Base-by-base conservation (phyloP, 2,113 vertebrate species). In the Lota lota region DNA sequence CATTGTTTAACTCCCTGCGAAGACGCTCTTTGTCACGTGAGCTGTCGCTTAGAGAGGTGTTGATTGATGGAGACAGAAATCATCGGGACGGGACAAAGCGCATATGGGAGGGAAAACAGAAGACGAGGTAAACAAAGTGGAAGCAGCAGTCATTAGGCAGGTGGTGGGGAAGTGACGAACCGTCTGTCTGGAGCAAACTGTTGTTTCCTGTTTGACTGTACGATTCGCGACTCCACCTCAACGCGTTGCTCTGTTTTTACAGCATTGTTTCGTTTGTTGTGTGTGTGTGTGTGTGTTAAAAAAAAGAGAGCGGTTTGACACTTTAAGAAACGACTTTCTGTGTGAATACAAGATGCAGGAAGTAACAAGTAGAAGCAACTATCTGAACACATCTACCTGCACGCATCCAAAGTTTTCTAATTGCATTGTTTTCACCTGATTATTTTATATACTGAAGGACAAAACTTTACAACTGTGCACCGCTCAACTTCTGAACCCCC, bases 41-140 rank as follows among this genome's bases (percentile, higher is more conserved):
- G 51, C 15, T 24, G 58, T 63, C 21, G 58, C 21, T 57, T 4
- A 22, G 21, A 22, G n/a, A 66, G 69, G 61, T 76, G 75, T 62
- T 74, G 60, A 78, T 78, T 78, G 68, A 76, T 61, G 71, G 16
- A 56, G 66, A 12, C 18, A 18, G 66, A 67, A 69, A 69, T 63
- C 51, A 50, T 1, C 12, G 12, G 28, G 28, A 64, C 21, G 36
- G 60, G 57, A 63, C 53, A 73, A 72, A 12, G 10, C 22, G 33
- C 51, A n/a, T 3, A 33, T 16, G 61, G 53, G 20, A 16, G 54
- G 20, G 64, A 57, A 17, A 22, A 57, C 14, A 33, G 15, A 36
- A 10, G 11, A 50, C 51, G 54, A 22, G 36, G 67, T 2, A 18
- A 71, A 24, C 22, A 68, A 40, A 64, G 22, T 1, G 51, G 65